Conservation (phyloP, 2,888 invertebrate species). For the Itoplectis maculator region DNA sequence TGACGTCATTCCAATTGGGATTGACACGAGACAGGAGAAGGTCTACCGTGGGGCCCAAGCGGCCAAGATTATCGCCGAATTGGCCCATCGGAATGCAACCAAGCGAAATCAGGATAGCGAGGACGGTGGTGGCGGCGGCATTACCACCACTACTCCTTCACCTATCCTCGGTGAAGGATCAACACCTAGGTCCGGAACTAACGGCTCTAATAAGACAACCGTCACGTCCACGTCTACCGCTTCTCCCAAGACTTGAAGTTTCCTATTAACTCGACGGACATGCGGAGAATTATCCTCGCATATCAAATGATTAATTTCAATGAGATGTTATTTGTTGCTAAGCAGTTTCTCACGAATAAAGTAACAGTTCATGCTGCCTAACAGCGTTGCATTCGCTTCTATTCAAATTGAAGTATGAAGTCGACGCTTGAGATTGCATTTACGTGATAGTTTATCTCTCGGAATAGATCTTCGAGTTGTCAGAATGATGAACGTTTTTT, state of each 20-base stretch:
- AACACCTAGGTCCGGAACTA: neutral
- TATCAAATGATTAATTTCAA: constrained; percentile 7
- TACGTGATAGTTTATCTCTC: neutral
- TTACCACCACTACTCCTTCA: neutral
- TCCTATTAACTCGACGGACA: constrained; percentile 2
- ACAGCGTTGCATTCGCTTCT: neutral
- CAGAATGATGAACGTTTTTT: too few relatives aligned
- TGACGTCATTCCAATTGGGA: constrained; percentile 71
- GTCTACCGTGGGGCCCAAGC: constrained; percentile 74
- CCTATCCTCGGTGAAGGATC: neutral
- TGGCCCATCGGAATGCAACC: constrained; percentile 49
- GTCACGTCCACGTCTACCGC: constrained; percentile 28
- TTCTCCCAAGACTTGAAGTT: constrained; percentile 35
- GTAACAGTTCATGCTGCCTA: neutral
- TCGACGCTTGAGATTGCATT: neutral
- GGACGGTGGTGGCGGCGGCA: constrained; percentile 13
- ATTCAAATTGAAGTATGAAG: neutral
- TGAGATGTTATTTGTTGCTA: constrained; percentile 14
- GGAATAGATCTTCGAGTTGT: too few relatives aligned
- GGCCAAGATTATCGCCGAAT: constrained; percentile 53
- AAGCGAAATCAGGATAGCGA: constrained; percentile 3
- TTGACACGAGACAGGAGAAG: constrained; percentile 74
- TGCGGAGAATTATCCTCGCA: neutral
- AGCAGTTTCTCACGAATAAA: constrained; percentile 22
- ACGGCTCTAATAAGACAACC: constrained; percentile 31